A percentile compares a stretch with the other conserved stretches of the same genome.
Conservation (phyloP, 2,797 vertebrate species). For the Passerculus sandwichensis region DNA sequence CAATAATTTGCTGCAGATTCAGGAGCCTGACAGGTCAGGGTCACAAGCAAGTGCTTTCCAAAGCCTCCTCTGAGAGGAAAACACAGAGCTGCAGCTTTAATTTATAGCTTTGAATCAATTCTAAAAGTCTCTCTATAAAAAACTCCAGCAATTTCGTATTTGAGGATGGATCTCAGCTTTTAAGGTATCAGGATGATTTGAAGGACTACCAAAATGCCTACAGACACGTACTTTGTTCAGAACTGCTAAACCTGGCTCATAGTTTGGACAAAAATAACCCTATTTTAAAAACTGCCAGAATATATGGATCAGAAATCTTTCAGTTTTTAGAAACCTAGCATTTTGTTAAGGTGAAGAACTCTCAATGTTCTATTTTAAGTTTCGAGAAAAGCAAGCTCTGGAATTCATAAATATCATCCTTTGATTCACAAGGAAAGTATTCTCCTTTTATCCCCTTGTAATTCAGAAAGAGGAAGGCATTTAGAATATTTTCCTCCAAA, state of each 20-base stretch:
- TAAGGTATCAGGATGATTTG: not conserved
- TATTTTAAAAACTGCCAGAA: not conserved
- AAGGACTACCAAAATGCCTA: not conserved
- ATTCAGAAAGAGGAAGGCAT: not conserved
- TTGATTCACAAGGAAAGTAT: constrained; percentile 9
- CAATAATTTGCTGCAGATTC: not conserved
- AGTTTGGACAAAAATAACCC: constrained; percentile 3
- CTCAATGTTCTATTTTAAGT: not conserved
- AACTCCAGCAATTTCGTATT: not conserved
- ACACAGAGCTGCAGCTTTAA: not conserved
- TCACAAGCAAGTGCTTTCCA: not conserved
- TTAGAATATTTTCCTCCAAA: constrained; percentile 44
- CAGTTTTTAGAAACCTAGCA: not conserved
- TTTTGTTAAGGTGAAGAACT: constrained; percentile 40
- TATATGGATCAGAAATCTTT: not conserved
- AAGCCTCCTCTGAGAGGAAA: not conserved
- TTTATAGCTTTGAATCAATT: not conserved
- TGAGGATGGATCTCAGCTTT: not conserved
- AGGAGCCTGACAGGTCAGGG: not conserved
- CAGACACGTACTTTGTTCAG: not conserved
- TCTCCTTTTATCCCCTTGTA: constrained; percentile 14
- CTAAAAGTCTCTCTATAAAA: not conserved
- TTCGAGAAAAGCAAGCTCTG: not conserved
- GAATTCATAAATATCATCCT: constrained; percentile 31
- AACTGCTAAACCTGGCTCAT: constrained; percentile 14